Base-by-base conservation (phyloP, 1,140 invertebrate genomes). In the Schlechtendalia chinensis region DNA sequence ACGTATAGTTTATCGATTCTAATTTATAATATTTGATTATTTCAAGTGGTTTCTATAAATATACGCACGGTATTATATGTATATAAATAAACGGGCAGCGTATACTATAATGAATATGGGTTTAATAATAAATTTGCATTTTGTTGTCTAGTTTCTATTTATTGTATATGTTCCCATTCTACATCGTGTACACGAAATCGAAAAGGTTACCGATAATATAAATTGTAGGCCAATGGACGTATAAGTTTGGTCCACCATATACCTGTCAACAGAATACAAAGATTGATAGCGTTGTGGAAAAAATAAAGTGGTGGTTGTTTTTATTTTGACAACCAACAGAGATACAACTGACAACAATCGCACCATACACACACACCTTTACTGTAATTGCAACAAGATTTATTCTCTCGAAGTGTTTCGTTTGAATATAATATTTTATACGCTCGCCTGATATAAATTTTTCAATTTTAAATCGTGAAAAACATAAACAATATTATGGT, bases 311-410 rank as follows among this genome's bases (percentile, higher is more conserved):
- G 32, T 29, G 47, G 47, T 29, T 14, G 71, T 54, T 72, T 72
- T 72, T 74, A 56, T 74, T 74, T 72, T 56, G 54, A 74, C 50
- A 56, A 56, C 50, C 17, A 29, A 27, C 24, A 54, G 50, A 54
- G 50, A 74, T 74, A 74, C 71, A 56, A 74, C 71, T 27, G 14
- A 74, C 50, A n/a, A 74, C 50, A n/a, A 17, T 53, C 32, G 8
- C 50, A 56, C 22, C 53, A 16, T 8, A 39, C 32, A 39, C 32
- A 39, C 27, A 32, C 14, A 32, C 71, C 17, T 39, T 39, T 54
- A 56, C 27, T 56, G 71, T 74, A 54, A 74, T 72, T 74, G 71
- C 22, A 6, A 32, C 50, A 56, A 56, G 71, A 74, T 74, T 74
- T 74, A 74, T 74, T 32, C 27, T 4, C 32, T 72, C 24, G 27